phyloP scores from a whole-genome alignment of 2,113 vertebrate genomes.

The Eolophus roseicapilla region DNA sequence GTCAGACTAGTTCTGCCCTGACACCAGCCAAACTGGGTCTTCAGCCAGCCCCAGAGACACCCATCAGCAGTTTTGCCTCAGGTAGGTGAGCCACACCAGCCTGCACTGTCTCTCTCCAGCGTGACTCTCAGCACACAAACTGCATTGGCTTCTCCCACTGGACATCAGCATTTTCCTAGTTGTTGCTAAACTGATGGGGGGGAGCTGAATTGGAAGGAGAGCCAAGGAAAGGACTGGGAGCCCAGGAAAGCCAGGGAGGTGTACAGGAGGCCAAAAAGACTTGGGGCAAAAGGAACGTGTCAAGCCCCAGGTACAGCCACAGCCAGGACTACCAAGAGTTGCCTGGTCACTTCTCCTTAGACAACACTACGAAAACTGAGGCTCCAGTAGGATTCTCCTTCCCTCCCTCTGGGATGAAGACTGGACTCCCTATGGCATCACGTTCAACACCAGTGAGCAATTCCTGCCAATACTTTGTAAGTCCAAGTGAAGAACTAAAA shows the following conservation, averaged over 20 bases:
- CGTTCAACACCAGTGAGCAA: background rate
- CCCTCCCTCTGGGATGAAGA: background rate
- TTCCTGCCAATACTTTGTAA: background rate
- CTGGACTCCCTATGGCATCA: fast-evolving
- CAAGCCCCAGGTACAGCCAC: background rate
- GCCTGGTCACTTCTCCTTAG: background rate
- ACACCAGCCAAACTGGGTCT: background rate
- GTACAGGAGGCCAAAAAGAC: background rate
- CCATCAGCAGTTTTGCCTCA: background rate
- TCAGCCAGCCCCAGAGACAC: background rate
- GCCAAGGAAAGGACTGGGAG: background rate
- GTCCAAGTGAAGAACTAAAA: background rate
- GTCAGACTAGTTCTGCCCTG: background rate
- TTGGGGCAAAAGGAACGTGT: background rate
- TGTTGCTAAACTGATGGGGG: background rate
- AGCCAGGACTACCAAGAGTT: background rate
- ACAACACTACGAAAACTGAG: background rate
- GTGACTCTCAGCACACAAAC: background rate
- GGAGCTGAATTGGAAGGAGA: background rate
- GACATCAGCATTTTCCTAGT: background rate
- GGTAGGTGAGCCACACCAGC: background rate
- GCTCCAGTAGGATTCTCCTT: background rate
- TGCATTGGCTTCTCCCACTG: background rate
- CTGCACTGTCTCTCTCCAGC: background rate
- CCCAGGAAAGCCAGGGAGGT: background rate